Evolutionary conservation across 2,888 invertebrate genomes (phyloP).

Genomic region (Drosophila basisetae): DNA sequence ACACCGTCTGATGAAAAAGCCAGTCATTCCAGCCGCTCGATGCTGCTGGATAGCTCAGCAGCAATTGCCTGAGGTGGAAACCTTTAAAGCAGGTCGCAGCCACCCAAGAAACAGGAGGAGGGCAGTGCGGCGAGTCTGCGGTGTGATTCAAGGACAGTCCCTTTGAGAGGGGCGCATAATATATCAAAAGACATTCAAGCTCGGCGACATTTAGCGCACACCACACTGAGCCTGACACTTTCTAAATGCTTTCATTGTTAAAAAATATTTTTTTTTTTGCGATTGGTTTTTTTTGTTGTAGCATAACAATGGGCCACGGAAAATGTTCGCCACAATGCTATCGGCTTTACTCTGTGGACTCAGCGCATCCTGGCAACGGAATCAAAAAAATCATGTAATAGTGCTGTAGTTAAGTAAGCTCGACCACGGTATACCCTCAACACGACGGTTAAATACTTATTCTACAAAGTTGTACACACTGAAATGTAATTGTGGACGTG

Average conservation of each 20-base stretch:
- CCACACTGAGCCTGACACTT: conserved; percentile 47
- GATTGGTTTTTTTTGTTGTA: conserved; percentile 7
- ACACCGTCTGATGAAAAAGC: conserved; percentile 16
- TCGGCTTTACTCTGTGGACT: conserved; percentile 38
- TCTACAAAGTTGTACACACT: neutral
- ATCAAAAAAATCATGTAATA: conserved; percentile 3
- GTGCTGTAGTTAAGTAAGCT: neutral
- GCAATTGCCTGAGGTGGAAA: conserved; percentile 36
- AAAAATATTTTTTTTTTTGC: conserved; percentile 44
- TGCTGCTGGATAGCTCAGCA: conserved; percentile 35
- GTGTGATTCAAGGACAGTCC: neutral
- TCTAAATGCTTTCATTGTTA: conserved; percentile 76
- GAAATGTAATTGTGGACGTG: neutral
- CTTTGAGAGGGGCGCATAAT: conserved; percentile 51
- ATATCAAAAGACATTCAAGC: conserved; percentile 67
- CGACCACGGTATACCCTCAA: neutral
- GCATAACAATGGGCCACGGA: conserved; percentile 49
- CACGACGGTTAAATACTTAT: neutral
- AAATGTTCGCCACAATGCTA: conserved; percentile 46
- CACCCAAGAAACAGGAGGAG: neutral
- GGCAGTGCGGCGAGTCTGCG: conserved; percentile 1
- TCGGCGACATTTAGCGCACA: conserved; percentile 36
- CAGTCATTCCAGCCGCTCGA: neutral
- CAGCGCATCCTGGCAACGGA: conserved; percentile 19
- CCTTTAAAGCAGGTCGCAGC: conserved; percentile 3